phyloP scores from a whole-genome alignment of 2,888 invertebrate species.

The Heliconius charithonia region DNA sequence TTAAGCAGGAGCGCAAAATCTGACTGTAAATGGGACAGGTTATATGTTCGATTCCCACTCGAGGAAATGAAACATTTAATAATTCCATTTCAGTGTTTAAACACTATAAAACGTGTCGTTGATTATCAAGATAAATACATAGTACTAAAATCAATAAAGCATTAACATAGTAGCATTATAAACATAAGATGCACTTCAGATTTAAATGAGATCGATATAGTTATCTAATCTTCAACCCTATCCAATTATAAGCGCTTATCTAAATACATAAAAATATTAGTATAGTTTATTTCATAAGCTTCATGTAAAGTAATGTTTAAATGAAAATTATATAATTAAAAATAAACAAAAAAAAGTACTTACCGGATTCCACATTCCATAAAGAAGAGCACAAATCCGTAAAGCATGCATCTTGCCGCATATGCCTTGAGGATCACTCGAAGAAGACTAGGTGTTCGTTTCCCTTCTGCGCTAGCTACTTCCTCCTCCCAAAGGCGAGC shows the following conservation, averaged over 20 bases:
- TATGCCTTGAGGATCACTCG: slow-evolving; percentile 84
- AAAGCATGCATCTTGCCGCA: slow-evolving; percentile 81
- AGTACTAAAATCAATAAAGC: not conserved
- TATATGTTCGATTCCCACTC: no score
- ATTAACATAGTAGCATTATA: not conserved
- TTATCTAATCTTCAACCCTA: slow-evolving; percentile 1
- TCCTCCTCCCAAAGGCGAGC: slow-evolving; percentile 81
- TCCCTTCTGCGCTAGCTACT: slow-evolving; percentile 69
- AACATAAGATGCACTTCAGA: slow-evolving; percentile 8
- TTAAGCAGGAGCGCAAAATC: no score
- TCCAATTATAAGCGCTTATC: not conserved
- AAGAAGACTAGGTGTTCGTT: slow-evolving; percentile 82
- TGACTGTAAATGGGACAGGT: no score
- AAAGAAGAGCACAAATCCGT: slow-evolving; percentile 83
- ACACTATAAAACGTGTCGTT: no score
- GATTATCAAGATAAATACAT: not conserved
- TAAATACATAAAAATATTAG: not conserved
- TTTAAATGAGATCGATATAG: slow-evolving; percentile 9
- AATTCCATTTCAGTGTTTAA: no score
- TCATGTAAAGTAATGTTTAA: not conserved
- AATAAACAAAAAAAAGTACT: slow-evolving; percentile 50
- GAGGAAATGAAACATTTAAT: no score
- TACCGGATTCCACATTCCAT: slow-evolving; percentile 86
- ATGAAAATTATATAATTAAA: not conserved
- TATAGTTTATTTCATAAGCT: not conserved